Evolutionary conservation across 2,113 vertebrate genomes (phyloP).

Genomic region (Syngnathus scovelli): DNA sequence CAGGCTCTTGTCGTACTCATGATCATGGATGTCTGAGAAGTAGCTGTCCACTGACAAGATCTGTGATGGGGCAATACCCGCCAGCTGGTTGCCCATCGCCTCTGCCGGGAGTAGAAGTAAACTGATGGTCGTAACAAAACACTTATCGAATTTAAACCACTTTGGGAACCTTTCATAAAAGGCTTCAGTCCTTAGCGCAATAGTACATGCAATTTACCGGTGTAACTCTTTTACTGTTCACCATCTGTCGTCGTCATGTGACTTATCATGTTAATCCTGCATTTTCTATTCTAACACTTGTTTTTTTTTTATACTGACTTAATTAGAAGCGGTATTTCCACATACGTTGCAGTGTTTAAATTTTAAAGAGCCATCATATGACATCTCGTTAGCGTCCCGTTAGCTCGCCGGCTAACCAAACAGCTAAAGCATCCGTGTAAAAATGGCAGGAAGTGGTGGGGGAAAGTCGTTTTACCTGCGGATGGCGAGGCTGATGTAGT

Average conservation of each 20-base stretch:
- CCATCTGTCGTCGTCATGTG: neutral
- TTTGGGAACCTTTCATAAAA: too few relatives aligned
- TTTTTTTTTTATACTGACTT: neutral
- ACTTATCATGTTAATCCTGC: neutral
- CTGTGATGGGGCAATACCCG: slow-evolving; percentile 95
- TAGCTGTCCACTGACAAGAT: slow-evolving; percentile 98
- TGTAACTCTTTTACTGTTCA: neutral
- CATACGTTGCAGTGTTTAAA: neutral
- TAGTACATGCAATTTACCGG: too few relatives aligned
- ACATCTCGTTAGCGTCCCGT: neutral
- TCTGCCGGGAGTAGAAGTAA: neutral
- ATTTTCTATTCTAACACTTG: neutral
- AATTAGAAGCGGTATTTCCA: neutral
- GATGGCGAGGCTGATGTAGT: neutral
- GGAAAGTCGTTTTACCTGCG: neutral
- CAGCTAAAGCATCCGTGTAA: neutral
- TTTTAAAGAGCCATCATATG: slow-evolving; percentile 12
- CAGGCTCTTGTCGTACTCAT: slow-evolving; percentile 93
- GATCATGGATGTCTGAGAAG: slow-evolving; percentile 95
- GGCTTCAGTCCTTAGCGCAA: too few relatives aligned
- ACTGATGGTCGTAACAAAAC: neutral
- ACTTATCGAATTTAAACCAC: too few relatives aligned
- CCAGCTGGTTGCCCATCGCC: slow-evolving; percentile 93
- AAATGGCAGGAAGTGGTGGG: neutral
- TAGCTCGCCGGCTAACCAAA: slow-evolving; percentile 14